Conservation (phyloP, 2,797 vertebrate species). For the Cetoscarus ocellatus region DNA sequence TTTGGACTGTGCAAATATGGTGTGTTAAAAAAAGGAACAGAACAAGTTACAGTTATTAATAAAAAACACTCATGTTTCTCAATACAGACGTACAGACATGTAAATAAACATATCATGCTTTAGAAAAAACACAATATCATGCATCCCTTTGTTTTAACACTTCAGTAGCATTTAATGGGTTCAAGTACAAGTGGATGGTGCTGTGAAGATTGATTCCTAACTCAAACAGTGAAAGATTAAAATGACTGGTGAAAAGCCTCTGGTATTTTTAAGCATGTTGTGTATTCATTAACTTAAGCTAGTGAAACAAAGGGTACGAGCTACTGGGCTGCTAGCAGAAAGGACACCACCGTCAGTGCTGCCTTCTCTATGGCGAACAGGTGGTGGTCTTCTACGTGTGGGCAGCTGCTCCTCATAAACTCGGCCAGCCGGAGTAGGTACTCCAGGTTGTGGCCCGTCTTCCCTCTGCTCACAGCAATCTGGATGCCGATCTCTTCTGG, state of each 20-base stretch:
- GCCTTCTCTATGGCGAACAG: constrained; percentile 92
- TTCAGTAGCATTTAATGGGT: constrained; percentile 16
- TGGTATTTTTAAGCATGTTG: neutral
- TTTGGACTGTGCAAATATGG: constrained; percentile 28
- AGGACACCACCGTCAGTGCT: constrained; percentile 84
- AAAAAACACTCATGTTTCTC: no score
- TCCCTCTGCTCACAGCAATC: constrained; percentile 90
- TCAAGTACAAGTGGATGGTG: constrained; percentile 15
- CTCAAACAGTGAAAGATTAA: constrained; percentile 7
- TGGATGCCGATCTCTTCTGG: constrained; percentile 92
- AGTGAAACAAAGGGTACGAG: constrained; percentile 67
- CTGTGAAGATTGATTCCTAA: neutral
- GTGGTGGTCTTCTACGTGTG: constrained; percentile 92
- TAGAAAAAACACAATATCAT: neutral
- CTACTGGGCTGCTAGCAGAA: constrained; percentile 81
- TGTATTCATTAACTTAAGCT: constrained; percentile 6
- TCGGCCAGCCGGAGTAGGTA: constrained; percentile 93
- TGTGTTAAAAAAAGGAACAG: neutral
- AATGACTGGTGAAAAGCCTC: constrained; percentile 41
- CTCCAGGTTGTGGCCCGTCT: constrained; percentile 95
- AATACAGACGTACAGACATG: constrained; percentile 4
- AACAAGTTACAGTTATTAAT: constrained; percentile 32
- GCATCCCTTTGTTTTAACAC: constrained; percentile 11
- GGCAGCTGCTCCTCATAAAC: constrained; percentile 95
- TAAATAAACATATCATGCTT: constrained; percentile 8